Percentiles rank a stretch among this genome's conserved stretches.
Conservation (phyloP, 1,140 invertebrate species). For the Procambarus virginalis region DNA sequence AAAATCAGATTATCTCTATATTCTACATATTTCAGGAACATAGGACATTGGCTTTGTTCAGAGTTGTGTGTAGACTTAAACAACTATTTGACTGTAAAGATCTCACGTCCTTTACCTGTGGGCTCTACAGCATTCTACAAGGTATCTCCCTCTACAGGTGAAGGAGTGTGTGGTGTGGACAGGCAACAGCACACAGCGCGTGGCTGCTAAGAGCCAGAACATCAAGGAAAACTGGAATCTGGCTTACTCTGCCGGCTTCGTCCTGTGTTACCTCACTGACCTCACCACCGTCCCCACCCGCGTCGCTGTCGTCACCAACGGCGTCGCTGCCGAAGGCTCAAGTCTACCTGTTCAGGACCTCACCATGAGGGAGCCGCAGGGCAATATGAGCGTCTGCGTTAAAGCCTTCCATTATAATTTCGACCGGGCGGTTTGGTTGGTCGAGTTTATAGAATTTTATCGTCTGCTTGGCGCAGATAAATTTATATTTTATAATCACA, state of each 20-base stretch:
- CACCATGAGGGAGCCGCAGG: neutral
- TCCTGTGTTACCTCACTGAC: conserved; percentile 50
- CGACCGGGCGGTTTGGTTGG: conserved; percentile 84
- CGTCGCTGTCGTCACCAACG: neutral
- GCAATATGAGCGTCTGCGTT: conserved; percentile 90
- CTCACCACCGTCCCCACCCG: neutral
- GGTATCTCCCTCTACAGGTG: neutral
- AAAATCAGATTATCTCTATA: no score
- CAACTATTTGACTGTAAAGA: neutral
- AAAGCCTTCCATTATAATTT: conserved; percentile 94
- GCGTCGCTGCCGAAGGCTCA: neutral
- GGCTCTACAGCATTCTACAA: neutral
- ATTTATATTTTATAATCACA: conserved; percentile 95
- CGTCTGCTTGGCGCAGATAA: conserved; percentile 88
- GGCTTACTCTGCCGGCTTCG: conserved; percentile 90
- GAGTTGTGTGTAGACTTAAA: no score
- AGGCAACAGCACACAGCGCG: neutral
- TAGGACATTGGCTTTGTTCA: no score
- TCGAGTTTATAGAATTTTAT: conserved; percentile 95
- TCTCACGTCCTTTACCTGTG: neutral
- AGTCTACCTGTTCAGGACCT: conserved; percentile 32
- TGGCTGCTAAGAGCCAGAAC: conserved; percentile 75
- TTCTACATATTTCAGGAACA: no score
- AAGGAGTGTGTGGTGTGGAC: conserved; percentile 3
- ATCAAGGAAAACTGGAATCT: conserved; percentile 95